phyloP scores from a whole-genome alignment of 1,140 invertebrate genomes.

The Glossosoma conforme region DNA sequence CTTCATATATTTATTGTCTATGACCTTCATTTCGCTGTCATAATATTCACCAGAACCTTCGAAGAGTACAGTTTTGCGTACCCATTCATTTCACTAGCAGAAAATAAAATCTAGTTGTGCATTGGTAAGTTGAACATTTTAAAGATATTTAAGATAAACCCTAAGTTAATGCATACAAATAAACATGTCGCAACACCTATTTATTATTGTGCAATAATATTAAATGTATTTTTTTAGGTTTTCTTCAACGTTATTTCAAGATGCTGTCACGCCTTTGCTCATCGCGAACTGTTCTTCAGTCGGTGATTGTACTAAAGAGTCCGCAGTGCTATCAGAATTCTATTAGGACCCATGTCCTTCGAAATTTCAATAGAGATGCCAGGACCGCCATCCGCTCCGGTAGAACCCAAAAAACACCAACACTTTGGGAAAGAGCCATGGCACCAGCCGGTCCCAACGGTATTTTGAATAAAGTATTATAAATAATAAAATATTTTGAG shows the following conservation, averaged over 20 bases:
- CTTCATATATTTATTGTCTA: too few species aligned
- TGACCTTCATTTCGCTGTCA: too few species aligned
- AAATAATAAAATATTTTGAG: too few species aligned
- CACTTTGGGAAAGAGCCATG: conserved; percentile 46
- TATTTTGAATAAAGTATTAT: too few species aligned
- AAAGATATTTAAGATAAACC: too few species aligned
- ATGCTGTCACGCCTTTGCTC: conserved; percentile 16
- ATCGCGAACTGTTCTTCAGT: conserved; percentile 10
- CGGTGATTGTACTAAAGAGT: conserved; percentile 8
- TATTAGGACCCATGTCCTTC: conserved; percentile 37
- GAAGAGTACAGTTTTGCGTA: too few species aligned
- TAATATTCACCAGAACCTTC: too few species aligned
- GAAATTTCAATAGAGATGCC: conserved; percentile 45
- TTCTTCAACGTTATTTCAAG: conserved; percentile 1
- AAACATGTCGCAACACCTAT: conserved; percentile 4
- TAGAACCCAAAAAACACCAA: conserved; percentile 32
- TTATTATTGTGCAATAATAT: conserved; percentile 17
- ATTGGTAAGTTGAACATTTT: too few species aligned
- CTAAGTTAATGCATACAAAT: too few species aligned
- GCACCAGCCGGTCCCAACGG: conserved; percentile 48
- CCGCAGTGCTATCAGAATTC: conserved; percentile 5
- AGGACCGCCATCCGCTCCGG: conserved; percentile 34
- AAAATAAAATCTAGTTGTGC: too few species aligned
- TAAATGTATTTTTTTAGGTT: conserved; percentile 1
- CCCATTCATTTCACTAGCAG: too few species aligned